phyloP scores from a whole-genome alignment of 2,113 vertebrate species.

The Hiodon tergisus region DNA sequence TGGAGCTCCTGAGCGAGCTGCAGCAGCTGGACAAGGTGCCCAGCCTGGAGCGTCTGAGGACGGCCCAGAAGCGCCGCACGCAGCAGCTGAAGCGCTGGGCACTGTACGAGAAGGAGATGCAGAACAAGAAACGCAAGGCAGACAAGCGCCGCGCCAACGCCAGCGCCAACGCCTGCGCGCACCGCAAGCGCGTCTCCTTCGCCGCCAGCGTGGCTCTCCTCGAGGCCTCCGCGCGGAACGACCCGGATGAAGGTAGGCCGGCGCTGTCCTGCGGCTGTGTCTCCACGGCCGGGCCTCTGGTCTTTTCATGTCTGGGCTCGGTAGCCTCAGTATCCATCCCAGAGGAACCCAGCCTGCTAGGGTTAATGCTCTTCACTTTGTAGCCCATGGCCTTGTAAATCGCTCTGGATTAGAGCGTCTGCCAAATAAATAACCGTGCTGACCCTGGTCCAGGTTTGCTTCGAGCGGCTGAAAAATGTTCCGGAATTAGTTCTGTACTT shows the following conservation, averaged over 20 bases:
- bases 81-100: conserved; percentile 98
- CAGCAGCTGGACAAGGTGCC: conserved; percentile 95
- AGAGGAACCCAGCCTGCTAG: too few relatives aligned
- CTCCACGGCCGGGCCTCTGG: neutral
- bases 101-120: conserved; percentile 90
- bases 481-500: too few relatives aligned
- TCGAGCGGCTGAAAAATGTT: too few relatives aligned
- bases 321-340: too few relatives aligned
- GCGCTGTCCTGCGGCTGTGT: too few relatives aligned
- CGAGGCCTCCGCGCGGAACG: conserved; percentile 89
- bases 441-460: too few relatives aligned
- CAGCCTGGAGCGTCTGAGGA: conserved; percentile 84
- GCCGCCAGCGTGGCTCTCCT: conserved; percentile 83
- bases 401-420: too few relatives aligned
- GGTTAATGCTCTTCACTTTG: too few relatives aligned
- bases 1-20: conserved; percentile 89
- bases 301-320: neutral
- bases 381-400: too few relatives aligned
- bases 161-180: conserved; percentile 28
- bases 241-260: conserved; percentile 83
- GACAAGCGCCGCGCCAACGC: conserved; percentile 71
- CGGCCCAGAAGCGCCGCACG: conserved; percentile 84
- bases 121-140: conserved; percentile 82
- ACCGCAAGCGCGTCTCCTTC: conserved; percentile 80
- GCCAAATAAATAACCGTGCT: too few relatives aligned